Percentiles rank a stretch among this genome's conserved stretches.
Conservation (phyloP, 2,113 vertebrate genomes). For the Cheirogaleus medius region DNA sequence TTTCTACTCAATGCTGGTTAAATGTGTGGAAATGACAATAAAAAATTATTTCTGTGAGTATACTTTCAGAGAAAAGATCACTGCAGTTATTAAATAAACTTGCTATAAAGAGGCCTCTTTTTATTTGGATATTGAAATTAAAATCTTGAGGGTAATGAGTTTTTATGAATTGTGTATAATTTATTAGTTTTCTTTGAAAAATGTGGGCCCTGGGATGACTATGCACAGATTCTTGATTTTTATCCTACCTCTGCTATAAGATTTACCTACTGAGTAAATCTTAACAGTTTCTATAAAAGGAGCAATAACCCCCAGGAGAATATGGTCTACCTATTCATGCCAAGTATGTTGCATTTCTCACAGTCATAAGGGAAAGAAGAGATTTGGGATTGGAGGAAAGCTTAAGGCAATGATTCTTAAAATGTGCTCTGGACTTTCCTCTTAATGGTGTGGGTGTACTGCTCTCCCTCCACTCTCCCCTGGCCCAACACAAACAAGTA, state of each 20-base stretch:
- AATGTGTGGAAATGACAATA: conserved; percentile 31
- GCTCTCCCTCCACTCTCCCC: rapidly evolving
- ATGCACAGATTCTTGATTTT: background rate
- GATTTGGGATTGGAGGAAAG: background rate
- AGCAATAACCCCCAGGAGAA: background rate
- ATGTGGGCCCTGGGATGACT: background rate
- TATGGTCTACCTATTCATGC: background rate
- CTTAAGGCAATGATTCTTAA: background rate
- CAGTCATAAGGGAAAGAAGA: background rate
- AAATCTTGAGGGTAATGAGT: background rate
- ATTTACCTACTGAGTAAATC: background rate
- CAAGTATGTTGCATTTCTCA: background rate
- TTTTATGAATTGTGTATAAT: conserved; percentile 36
- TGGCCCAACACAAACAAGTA: too few species aligned
- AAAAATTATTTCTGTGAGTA: background rate
- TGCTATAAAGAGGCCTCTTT: background rate
- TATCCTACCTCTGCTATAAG: background rate
- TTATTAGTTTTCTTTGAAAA: conserved; percentile 46
- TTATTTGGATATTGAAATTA: conserved; percentile 34
- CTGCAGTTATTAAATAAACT: conserved; percentile 50
- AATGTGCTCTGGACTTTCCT: background rate
- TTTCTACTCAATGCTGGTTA: conserved; percentile 4
- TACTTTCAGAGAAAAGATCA: conserved; percentile 4
- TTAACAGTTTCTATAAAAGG: conserved; percentile 32
- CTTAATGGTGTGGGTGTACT: background rate